A percentile compares a stretch with the other conserved stretches of the same genome.
phyloP scores from a whole-genome alignment of 37 sponge, comb jelly and placozoan genomes.

The Ianthella basta region DNA sequence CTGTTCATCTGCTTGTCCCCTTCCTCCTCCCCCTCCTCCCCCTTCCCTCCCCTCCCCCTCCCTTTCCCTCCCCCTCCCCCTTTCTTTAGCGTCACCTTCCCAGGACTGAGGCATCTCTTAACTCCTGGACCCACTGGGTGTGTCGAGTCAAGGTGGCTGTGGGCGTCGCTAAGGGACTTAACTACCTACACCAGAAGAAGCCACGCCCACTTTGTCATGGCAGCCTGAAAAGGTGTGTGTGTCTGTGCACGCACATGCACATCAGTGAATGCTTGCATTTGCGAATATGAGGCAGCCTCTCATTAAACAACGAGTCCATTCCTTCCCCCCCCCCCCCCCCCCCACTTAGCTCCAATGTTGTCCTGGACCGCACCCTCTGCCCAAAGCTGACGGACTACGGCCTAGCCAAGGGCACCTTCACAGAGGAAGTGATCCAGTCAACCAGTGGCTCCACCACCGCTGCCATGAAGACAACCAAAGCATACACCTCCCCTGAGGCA shows the following conservation, averaged over 20 bases:
- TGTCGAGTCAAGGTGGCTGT: background rate
- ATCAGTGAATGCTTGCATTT: background rate
- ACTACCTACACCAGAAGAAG: background rate
- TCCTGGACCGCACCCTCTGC: background rate
- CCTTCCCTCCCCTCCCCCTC: too few species aligned
- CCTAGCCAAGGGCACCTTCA: background rate
- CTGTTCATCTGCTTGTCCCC: too few species aligned
- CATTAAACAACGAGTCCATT: background rate
- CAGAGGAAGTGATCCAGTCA: background rate
- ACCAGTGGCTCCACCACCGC: background rate
- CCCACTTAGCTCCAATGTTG: background rate
- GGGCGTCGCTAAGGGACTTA: constrained; percentile 15
- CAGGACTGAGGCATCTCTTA: too few species aligned
- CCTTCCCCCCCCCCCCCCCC: background rate
- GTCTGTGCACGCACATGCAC: background rate
- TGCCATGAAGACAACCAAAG: background rate
- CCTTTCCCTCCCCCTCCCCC: too few species aligned
- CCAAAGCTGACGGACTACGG: constrained; percentile 26
- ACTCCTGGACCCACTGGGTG: background rate
- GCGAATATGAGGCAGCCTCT: background rate
- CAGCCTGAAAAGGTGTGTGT: constrained; percentile 14
- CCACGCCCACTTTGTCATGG: constrained; percentile 1
- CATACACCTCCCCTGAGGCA: constrained; percentile 1
- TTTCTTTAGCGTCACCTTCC: too few species aligned
- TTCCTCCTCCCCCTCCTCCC: too few species aligned